These are phyloP conservation scores for Umimayanthus kanabou DNA, from an alignment of 92 coral and sea anemone genomes.

Conservation along the genomic window DNA sequence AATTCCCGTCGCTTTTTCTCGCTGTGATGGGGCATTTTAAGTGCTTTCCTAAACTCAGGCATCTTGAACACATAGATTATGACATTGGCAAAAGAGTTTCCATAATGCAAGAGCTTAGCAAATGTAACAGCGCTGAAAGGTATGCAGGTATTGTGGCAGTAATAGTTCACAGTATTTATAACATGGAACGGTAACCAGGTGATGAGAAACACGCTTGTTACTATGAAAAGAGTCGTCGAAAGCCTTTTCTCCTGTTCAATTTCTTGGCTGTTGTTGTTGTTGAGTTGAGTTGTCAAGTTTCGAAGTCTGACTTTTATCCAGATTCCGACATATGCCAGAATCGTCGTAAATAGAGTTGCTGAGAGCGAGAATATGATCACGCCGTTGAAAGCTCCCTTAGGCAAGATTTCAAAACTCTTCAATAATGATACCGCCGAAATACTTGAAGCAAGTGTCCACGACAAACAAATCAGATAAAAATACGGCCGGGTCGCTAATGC, in stretches of 20 bases:
- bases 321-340: conserved; percentile 22
- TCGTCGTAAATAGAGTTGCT: conserved; percentile 12
- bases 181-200: conserved; percentile 51
- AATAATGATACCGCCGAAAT: conserved; percentile 16
- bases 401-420: conserved; percentile 8
- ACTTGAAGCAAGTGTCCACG: conserved; percentile 28
- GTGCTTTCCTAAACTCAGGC: background rate
- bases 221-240: conserved; percentile 39
- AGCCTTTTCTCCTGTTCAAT: conserved; percentile 29
- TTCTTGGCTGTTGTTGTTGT: background rate
- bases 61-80: conserved; percentile 10
- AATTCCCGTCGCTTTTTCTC: background rate
- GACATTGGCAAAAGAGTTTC: conserved; percentile 16
- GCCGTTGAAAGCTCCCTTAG: background rate
- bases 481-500: conserved; percentile 29
- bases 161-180: conserved; percentile 24
- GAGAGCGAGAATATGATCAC: conserved; percentile 12
- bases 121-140: background rate
- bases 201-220: conserved; percentile 41
- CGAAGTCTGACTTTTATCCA: conserved; percentile 25
- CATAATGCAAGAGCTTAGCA: conserved; percentile 7
- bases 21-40: background rate
- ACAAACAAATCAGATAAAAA: conserved; percentile 21
- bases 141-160: background rate
- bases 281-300: background rate